Evolutionary conservation across 2,113 vertebrate genomes (phyloP), one percentile per base, ranked within the genome.

Genomic region (Tragelaphus imberbis): DNA sequence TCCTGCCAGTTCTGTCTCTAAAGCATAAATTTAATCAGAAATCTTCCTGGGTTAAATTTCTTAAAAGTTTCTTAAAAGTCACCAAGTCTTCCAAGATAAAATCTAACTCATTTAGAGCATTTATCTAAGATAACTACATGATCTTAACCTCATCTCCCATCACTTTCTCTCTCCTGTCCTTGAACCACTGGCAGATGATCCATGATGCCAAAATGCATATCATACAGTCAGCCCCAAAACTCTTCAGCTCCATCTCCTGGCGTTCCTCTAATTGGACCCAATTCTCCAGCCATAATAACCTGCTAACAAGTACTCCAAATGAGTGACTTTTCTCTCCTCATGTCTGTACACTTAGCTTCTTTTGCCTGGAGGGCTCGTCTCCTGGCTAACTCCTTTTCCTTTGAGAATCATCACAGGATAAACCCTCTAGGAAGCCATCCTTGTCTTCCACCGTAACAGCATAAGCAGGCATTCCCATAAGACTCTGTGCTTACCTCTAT

Each of bases 31-130:
- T 49, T 85, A 36, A 97, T 82, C 19, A 92, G 88, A 86, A 27
- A 17, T 51, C 61, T 68, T 58, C n/a, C 59, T 65, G 19, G 58
- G 23, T 87, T 71, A 96, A 85, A 92, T 49, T 27, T 81, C 51
- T 85, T 96, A 75, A 93, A 87, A 88, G 55, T 84, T 25, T 80
- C 49, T 80, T 95, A 81, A 93, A 84, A 85, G 61, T 65, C 59
- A 89, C 11, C 75, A 28, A 61, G n/a, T 51, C 58, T 88, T 90
- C 15, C 36, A 92, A 93, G n/a, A 58, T 82, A 94, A 94, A 86
- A 86, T 21, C 1, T 17, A 95, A 95, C 44, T 91, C 58, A 95
- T 53, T 55, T 79, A 87, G 2, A 33, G 27, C 9, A 47, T 17
- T 89, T 82, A 84, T 2, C 30, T 84, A 40, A 93, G 84, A 36